A percentile compares a stretch with the other conserved stretches of the same genome.
Evolutionary conservation across 1,140 invertebrate genomes (phyloP).

Genomic region (Panonychus citri): DNA sequence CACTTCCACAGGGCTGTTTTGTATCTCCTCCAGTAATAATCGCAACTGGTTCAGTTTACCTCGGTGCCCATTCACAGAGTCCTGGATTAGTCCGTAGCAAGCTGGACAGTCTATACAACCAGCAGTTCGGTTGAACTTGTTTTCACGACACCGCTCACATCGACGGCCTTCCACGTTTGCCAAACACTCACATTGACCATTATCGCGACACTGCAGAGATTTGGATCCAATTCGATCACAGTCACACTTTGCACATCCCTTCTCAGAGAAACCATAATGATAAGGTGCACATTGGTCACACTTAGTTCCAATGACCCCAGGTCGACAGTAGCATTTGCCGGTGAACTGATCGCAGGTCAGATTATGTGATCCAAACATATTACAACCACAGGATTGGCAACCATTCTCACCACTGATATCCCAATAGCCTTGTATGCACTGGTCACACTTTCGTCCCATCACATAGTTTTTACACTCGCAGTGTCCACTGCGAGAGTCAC

Average conservation of each 20-base stretch:
- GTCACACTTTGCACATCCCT: constrained; percentile 60
- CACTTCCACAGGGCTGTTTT: constrained; percentile 48
- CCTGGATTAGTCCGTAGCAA: constrained; percentile 78
- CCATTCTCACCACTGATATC: constrained; percentile 31
- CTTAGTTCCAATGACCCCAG: constrained; percentile 52
- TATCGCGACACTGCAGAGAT: constrained; percentile 35
- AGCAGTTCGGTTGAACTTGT: constrained; percentile 57
- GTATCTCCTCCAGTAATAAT: constrained; percentile 38
- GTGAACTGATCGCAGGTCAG: constrained; percentile 47
- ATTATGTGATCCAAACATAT: constrained; percentile 58
- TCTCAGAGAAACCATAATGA: constrained; percentile 65
- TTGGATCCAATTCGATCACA: constrained; percentile 63
- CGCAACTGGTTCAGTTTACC: constrained; percentile 45
- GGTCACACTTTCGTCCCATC: constrained; percentile 56
- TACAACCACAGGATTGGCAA: constrained; percentile 46
- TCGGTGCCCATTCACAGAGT: constrained; percentile 56
- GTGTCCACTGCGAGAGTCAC: constrained; percentile 61
- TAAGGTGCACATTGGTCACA: constrained; percentile 62
- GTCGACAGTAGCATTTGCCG: constrained; percentile 55
- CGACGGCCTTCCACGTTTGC: constrained; percentile 50
- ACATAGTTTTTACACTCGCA: constrained; percentile 63
- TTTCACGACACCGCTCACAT: constrained; percentile 80
- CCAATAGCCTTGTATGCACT: constrained; percentile 42
- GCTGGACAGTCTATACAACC: constrained; percentile 65
- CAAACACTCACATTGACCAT: constrained; percentile 67